Conservation (phyloP, 2,113 vertebrate species). For the Mugil cephalus region DNA sequence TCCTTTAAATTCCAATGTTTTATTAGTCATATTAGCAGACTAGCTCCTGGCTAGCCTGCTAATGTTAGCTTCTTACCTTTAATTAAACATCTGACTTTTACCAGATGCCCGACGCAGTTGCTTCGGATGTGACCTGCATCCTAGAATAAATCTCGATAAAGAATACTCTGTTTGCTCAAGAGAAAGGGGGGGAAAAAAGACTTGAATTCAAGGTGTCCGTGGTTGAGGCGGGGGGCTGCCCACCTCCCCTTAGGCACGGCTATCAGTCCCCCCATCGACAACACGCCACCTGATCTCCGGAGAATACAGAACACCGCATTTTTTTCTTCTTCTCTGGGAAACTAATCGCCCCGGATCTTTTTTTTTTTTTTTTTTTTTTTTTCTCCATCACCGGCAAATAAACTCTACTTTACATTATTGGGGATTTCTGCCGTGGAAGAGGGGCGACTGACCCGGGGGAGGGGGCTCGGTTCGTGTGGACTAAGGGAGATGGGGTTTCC, state of each 20-base stretch:
- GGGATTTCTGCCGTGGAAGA: constrained; percentile 68
- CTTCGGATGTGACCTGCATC: background rate
- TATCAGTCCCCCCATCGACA: constrained; percentile 52
- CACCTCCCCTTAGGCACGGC: constrained; percentile 66
- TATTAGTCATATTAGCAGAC: constrained; percentile 71
- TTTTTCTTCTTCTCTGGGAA: constrained; percentile 27
- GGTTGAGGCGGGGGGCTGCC: constrained; percentile 63
- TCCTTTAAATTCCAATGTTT: constrained; percentile 64
- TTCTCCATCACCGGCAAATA: constrained; percentile 11
- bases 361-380: too few relatives aligned
- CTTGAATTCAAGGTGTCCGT: constrained; percentile 31
- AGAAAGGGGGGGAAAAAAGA: constrained; percentile 9
- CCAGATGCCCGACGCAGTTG: background rate
- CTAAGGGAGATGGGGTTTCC: constrained; percentile 77
- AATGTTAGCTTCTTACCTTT: constrained; percentile 64
- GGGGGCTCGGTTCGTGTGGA: constrained; percentile 82
- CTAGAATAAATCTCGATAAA: background rate
- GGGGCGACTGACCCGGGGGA: constrained; percentile 74
- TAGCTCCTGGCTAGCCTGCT: constrained; percentile 69
- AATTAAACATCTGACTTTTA: constrained; percentile 26
- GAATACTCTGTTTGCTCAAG: background rate
- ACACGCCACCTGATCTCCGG: constrained; percentile 46
- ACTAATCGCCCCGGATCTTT: constrained; percentile 57
- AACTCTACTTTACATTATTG: constrained; percentile 12
- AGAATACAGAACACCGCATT: constrained; percentile 49